These are phyloP conservation scores for Proales similis DNA, from an alignment of 1,140 invertebrate genomes.

Conservation along the genomic window DNA sequence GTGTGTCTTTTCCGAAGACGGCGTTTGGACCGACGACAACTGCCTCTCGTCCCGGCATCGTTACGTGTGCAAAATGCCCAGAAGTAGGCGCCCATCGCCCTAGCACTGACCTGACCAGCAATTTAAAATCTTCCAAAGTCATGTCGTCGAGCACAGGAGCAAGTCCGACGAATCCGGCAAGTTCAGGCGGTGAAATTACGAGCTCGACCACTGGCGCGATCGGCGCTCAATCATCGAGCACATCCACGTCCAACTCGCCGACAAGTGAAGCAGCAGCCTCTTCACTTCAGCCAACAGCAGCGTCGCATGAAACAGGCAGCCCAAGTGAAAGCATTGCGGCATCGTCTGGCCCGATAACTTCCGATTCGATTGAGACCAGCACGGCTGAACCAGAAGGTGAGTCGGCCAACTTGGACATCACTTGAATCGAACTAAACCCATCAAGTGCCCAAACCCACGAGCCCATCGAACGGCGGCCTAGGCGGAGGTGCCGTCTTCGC, in stretches of 20 bases:
- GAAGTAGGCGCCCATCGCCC: not conserved
- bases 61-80: conserved; percentile 28
- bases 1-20: conserved; percentile 10
- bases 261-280: no score
- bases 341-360: not conserved
- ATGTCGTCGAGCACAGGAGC: not conserved
- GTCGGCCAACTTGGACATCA: not conserved
- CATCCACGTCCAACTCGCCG: not conserved
- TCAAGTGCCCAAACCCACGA: not conserved
- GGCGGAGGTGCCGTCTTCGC: conserved; percentile 5
- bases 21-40: conserved; percentile 20
- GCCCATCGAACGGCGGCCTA: no score
- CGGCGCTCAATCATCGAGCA: not conserved
- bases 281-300: no score
- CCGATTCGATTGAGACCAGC: no score
- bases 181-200: not conserved
- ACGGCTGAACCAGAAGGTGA: conserved; percentile 1
- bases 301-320: not conserved
- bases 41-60: conserved; percentile 3
- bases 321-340: not conserved
- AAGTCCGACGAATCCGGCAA: conserved; percentile 2
- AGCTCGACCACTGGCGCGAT: not conserved
- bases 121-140: not conserved
- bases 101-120: not conserved
- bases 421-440: not conserved